phyloP scores from a whole-genome alignment of 2,797 vertebrate species.

The Knipowitschia caucasica region DNA sequence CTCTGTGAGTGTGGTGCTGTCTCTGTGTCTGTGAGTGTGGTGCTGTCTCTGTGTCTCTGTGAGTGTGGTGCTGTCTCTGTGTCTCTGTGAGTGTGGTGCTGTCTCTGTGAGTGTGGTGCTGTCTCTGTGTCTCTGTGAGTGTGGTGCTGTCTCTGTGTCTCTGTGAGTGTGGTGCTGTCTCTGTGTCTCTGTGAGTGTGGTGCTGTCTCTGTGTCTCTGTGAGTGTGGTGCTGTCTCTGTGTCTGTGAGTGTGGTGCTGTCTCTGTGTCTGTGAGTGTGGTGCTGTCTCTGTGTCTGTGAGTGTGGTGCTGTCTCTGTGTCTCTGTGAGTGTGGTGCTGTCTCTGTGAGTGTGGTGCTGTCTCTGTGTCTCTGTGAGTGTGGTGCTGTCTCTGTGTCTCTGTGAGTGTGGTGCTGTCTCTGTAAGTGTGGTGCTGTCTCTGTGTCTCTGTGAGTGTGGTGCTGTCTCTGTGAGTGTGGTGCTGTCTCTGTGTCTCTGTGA shows the following conservation, averaged over 20 bases:
- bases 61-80: not conserved
- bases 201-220: too few relatives aligned
- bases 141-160: not conserved
- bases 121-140: not conserved
- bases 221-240: not conserved
- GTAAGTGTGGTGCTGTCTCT: not conserved
- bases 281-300: not conserved
- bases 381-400: not conserved
- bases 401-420: not conserved
- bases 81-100: not conserved
- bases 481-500: too few relatives aligned
- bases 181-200: not conserved
- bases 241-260: not conserved
- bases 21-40: not conserved
- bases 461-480: not conserved
- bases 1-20: not conserved
- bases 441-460: not conserved
- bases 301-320: not conserved
- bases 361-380: not conserved
- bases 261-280: not conserved
- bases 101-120: not conserved
- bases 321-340: not conserved
- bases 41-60: too few relatives aligned
- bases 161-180: not conserved
- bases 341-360: not conserved